phyloP scores from a whole-genome alignment of 2,113 vertebrate species.

The Salvelinus fontinalis region DNA sequence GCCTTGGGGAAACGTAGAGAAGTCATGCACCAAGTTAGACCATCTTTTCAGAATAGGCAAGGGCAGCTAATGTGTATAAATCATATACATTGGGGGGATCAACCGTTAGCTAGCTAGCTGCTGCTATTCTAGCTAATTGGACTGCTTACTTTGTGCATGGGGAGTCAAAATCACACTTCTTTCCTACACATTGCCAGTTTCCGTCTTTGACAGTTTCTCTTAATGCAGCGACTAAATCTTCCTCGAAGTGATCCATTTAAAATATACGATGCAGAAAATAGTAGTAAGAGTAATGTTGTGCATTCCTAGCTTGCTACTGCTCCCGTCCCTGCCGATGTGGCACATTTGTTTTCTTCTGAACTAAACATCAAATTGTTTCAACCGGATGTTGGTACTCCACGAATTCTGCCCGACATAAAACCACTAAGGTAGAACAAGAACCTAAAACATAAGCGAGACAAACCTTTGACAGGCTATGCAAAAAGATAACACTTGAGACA shows the following conservation, averaged over 20 bases:
- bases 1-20: conserved; percentile 18
- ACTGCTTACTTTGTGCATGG: conserved; percentile 64
- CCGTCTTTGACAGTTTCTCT: conserved; percentile 56
- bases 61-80: too few species aligned
- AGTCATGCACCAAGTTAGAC: not conserved
- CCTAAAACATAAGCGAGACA: not conserved
- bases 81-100: too few species aligned
- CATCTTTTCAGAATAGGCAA: too few species aligned
- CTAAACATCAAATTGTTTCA: not conserved
- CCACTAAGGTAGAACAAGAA: not conserved
- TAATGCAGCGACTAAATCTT: conserved; percentile 62
- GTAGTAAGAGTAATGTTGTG: not conserved
- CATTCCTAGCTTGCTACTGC: too few species aligned
- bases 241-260: conserved; percentile 59
- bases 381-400: not conserved
- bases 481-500: not conserved
- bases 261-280: not conserved
- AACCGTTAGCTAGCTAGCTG: not conserved
- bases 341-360: not conserved
- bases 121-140: not conserved
- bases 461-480: not conserved
- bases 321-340: too few species aligned
- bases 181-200: conserved; percentile 64
- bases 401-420: not conserved
- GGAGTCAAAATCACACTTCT: conserved; percentile 44